phyloP scores from a whole-genome alignment of 2,113 vertebrate genomes.

The Prolemur simus region DNA sequence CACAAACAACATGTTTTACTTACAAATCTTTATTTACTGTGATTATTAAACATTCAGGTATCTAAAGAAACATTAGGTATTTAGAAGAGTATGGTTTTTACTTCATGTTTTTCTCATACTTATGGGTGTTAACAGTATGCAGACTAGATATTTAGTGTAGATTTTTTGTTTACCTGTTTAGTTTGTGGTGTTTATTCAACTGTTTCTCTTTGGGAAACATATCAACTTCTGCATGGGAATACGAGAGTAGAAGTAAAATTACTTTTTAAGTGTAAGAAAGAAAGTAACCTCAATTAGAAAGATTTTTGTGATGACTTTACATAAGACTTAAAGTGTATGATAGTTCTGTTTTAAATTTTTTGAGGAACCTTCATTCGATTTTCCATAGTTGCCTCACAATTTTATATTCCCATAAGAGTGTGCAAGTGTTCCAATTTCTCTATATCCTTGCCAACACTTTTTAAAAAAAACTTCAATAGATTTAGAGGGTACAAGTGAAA shows the following conservation, averaged over 20 bases:
- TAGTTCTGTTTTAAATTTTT: neutral
- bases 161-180: neutral
- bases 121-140: neutral
- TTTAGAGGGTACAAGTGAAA: no score
- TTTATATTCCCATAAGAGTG: neutral
- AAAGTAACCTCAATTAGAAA: neutral
- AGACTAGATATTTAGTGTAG: neutral
- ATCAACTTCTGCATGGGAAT: neutral
- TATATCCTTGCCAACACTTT: neutral
- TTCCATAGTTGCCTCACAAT: neutral
- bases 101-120: neutral
- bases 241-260: neutral
- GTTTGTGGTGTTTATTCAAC: neutral
- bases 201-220: neutral
- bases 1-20: neutral
- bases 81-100: neutral
- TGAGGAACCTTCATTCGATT: neutral
- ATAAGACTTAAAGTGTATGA: neutral
- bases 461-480: no score
- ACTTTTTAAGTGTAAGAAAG: neutral
- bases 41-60: neutral
- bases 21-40: neutral
- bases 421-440: neutral
- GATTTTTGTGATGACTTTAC: neutral
- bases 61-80: neutral